Evolutionary conservation across 2,113 vertebrate genomes (phyloP).

Genomic region (Callorhinus ursinus): DNA sequence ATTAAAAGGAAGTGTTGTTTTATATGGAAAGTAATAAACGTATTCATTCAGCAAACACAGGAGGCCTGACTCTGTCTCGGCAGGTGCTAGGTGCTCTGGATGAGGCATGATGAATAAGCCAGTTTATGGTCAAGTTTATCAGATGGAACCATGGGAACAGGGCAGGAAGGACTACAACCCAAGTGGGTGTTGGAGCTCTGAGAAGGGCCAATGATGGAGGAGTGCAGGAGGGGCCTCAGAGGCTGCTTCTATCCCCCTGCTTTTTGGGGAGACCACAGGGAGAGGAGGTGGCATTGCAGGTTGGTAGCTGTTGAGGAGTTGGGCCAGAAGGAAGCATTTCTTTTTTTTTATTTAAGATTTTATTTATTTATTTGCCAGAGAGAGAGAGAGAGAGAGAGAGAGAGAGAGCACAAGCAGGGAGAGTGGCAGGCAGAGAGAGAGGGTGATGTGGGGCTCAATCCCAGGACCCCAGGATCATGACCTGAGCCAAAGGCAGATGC

Average conservation of each 20-base stretch:
- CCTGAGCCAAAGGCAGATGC: neutral
- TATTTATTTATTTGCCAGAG: neutral
- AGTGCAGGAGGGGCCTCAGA: no score
- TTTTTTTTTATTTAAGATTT: no score
- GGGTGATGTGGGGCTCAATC: no score
- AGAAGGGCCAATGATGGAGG: neutral
- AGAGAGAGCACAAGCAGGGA: no score
- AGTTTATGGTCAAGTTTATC: neutral
- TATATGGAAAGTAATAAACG: slow-evolving; percentile 8
- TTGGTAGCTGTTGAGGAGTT: neutral
- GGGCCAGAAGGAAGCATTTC: neutral
- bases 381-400: no score
- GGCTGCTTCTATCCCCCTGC: neutral
- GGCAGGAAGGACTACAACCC: neutral
- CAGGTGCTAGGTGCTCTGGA: neutral
- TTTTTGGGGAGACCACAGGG: fast-evolving
- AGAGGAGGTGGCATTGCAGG: neutral
- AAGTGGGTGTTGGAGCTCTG: fast-evolving
- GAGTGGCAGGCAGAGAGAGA: no score
- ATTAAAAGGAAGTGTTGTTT: neutral
- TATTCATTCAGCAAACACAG: slow-evolving; percentile 49
- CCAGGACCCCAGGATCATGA: neutral
- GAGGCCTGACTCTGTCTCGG: no score
- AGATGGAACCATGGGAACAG: neutral
- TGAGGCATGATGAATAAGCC: neutral